Evolutionary conservation across 1,140 invertebrate species (phyloP), one percentile per base, ranked within the genome.

Genomic region (Streblospio benedicti): DNA sequence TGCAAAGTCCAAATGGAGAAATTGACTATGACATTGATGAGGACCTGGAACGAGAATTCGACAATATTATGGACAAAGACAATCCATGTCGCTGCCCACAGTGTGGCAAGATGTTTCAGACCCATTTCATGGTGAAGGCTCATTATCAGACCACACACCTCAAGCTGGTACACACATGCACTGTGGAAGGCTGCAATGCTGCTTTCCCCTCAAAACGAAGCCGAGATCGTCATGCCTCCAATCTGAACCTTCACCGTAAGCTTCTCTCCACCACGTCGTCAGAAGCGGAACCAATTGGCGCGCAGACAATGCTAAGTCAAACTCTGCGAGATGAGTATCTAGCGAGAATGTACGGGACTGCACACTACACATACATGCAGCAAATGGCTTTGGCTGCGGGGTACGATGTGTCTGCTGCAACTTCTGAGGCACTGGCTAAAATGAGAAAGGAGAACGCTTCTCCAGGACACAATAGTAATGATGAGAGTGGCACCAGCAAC

Each of bases 101-200:
- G 16, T 97, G 93, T 73, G 91, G 89, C 12, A 93, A 94, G 76
- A 83, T 90, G 65, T 96, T 96, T 77, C 90, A 92, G 73, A 96
- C 94, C 70, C 88, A 92, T 70, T 96, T 94, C 70, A 87, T 88
- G n/a, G 86, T 95, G 0, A 95, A 94, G 77, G 91, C 89, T 0
- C 93, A 97, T 71, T 96, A 93, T 77, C 91, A 93, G 80, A 95
- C 91, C 75, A 89, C 93, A 0, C 94, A 97, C 79, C 83, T 96
- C 43, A 96, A 96, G 76, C 76, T 96, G 59, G 93, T 95, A 87
- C 93, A 97, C 76, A 91, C 90, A 69, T 97, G 94, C 78, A 92
- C 87, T 62, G 87, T 96, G 2, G 91, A 94, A 61, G 93, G 93
- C n/a, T 97, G 93, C 72, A 91, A 91, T 74, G 92, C 92, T 0